Conservation (phyloP, 2,888 invertebrate species). For the Apodemia hepburni region DNA sequence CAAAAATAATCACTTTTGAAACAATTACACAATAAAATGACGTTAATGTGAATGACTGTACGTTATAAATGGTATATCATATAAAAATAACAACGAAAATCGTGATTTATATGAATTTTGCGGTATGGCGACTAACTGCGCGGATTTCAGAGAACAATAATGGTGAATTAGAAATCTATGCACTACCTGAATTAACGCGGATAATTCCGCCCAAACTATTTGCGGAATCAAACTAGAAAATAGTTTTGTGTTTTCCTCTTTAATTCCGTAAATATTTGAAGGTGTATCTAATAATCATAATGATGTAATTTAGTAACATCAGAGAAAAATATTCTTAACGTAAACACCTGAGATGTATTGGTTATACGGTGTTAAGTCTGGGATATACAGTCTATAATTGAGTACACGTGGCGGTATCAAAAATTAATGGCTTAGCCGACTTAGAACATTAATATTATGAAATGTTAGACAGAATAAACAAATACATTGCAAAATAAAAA, state of each 20-base stretch:
- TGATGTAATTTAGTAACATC: background rate
- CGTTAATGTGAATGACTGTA: background rate
- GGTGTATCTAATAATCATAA: background rate
- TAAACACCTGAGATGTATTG: background rate
- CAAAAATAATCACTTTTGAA: slow-evolving; percentile 13
- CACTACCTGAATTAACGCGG: slow-evolving; percentile 6
- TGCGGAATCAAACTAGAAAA: background rate
- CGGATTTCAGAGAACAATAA: slow-evolving; percentile 2
- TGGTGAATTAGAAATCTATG: slow-evolving; percentile 6
- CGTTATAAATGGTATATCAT: background rate
- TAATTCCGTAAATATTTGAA: background rate
- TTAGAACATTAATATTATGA: background rate
- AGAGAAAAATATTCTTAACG: background rate
- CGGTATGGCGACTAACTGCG: slow-evolving; percentile 12
- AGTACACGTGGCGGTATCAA: background rate
- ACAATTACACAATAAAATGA: slow-evolving; percentile 9
- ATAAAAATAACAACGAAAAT: background rate
- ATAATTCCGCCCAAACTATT: background rate
- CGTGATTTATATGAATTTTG: background rate
- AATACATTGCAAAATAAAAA: background rate
- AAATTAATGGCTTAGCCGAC: background rate
- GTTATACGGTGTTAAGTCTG: background rate
- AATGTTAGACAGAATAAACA: background rate
- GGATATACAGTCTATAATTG: background rate
- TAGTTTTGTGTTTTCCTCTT: background rate